phyloP scores from a whole-genome alignment of 2,113 vertebrate species.

The Craseonycteris thonglongyai region DNA sequence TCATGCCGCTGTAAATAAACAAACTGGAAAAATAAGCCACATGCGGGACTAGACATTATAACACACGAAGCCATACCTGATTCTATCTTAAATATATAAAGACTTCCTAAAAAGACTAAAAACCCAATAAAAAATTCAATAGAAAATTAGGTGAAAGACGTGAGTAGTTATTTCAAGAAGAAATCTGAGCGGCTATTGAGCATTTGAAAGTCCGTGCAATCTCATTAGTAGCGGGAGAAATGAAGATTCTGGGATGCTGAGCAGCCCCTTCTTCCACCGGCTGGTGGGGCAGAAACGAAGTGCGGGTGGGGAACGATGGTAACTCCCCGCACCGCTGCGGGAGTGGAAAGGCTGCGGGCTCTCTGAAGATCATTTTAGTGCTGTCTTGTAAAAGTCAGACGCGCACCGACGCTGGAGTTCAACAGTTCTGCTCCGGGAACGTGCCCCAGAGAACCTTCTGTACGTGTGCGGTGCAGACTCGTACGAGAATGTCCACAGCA shows the following conservation, averaged over 20 bases:
- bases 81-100: background rate
- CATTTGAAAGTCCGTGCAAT: background rate
- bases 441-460: background rate
- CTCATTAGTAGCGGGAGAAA: slow-evolving; percentile 22
- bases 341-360: background rate
- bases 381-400: background rate
- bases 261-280: background rate
- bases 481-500: background rate
- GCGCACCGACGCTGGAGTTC: background rate
- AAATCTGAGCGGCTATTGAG: background rate
- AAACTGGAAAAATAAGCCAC: background rate
- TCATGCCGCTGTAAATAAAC: background rate
- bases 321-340: background rate
- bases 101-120: background rate
- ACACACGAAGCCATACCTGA: background rate
- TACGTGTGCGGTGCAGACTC: background rate
- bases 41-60: background rate
- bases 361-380: background rate
- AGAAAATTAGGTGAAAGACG: background rate
- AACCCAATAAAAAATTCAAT: background rate
- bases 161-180: background rate
- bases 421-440: background rate
- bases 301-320: background rate
- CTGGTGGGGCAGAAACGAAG: background rate
- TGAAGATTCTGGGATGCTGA: background rate